These are phyloP conservation scores for Lipotes vexillifer DNA, from an alignment of 2,113 vertebrate species.

Conservation along the genomic window DNA sequence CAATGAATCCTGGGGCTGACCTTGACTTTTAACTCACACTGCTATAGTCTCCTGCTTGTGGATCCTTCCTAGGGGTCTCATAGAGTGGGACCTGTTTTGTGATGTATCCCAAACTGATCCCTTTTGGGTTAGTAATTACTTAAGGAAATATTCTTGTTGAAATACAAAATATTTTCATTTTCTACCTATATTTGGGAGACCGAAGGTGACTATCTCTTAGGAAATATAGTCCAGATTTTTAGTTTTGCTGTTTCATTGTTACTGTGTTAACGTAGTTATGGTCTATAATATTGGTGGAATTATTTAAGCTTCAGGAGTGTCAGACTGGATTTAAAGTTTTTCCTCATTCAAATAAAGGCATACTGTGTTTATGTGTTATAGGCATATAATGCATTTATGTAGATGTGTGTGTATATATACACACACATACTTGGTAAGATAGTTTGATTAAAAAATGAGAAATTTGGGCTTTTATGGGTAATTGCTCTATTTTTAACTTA, in stretches of 20 bases:
- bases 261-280: not conserved
- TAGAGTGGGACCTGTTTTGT: not conserved
- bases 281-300: not conserved
- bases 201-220: not conserved
- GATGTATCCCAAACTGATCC: not conserved
- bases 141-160: not conserved
- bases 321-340: not conserved
- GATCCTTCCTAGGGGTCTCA: not conserved
- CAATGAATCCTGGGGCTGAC: not conserved
- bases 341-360: not conserved
- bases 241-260: not conserved
- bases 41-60: not conserved
- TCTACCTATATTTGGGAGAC: not conserved
- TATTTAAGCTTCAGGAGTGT: not conserved
- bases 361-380: not conserved
- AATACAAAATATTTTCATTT: not conserved
- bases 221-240: not conserved
- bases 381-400: not conserved
- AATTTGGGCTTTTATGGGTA: not conserved
- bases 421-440: not conserved
- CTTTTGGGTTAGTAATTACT: not conserved
- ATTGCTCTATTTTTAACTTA: not conserved
- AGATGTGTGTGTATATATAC: not conserved
- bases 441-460: conserved; percentile 15
- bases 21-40: not conserved